Base-by-base conservation (phyloP, 2,888 invertebrate genomes). In the Exephanes ischioxanthus region DNA sequence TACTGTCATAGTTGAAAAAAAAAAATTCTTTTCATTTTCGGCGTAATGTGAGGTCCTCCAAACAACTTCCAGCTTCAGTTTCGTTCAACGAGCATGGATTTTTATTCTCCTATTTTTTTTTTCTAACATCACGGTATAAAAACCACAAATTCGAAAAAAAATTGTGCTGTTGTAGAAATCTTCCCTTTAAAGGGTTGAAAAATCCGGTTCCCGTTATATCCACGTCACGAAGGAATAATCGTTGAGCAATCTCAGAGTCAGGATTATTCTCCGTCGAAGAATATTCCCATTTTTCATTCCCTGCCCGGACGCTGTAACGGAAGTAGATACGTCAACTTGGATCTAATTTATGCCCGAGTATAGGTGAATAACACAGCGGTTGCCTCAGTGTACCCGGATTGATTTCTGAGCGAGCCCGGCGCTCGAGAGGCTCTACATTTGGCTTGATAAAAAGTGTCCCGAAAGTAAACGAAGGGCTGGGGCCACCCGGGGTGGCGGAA, bases 401-500 rank as follows among this genome's bases (percentile, higher is more conserved):
- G 80, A 86, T 86, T 86, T 83, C 83, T 83, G 85, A 83, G 83
- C 63, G 33, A 58, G 48, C 55, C 19, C 66, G 66, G 33, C 26
- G 79, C 58, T 55, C 45, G 61, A 58, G 66, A 63, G 26, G 75
- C 51, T 45, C 26, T 71, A 79, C 48, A 67, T 82, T 85, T 76
- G 79, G 80, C 77, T 77, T 63, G 85, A 86, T 86, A 86, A 86
- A 79, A 84, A 73, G 78, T 85, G 68, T 80, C 70, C 53, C 75
- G 61, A 80, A 71, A 83, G 87, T 83, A 83, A 85, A 86, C 86
- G 86, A 84, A 86, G 86, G 84, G 84, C 75, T 14, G 45, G 63
- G 55, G 53, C 61, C 75, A 58, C 41, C 53, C 22, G 72, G 66
- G 78, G 77, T 78, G 87, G 58, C 84, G 30, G 61, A 14, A 14